Evolutionary conservation across 2,113 vertebrate species (phyloP), one percentile per base, ranked within the genome.

Genomic region (Petromus typicus): DNA sequence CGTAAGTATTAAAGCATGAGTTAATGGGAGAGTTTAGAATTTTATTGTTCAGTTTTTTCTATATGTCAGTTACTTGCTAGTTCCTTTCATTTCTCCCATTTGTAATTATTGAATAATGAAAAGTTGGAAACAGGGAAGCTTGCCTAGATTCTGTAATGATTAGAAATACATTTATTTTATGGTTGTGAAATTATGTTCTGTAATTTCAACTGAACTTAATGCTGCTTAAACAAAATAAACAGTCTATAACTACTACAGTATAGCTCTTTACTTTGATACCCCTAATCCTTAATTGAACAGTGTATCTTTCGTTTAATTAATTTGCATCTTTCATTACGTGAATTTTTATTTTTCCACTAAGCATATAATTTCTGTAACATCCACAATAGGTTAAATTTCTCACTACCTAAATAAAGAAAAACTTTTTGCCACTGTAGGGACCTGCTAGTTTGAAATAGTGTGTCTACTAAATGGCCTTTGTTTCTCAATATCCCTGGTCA

Each of bases 21-120:
- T 81, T 64, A 76, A 25, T 75, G 32, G 54, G 59, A 80, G 37
- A 45, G 25, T 7, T 64, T 86, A 88, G n/a, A 87, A 87, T 81
- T 51, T 91, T 69, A 56, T 94, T 13, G 69, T 57, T 23, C 37
- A 81, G 27, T 59, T 18, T 86, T 95, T 91, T 25, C 83, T 86
- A 3, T 57, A 48, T 23, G 23, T 16, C 34, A 63, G 66, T 64
- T 16, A 7, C 9, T 43, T 85, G 7, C 3, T 89, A 9, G 30
- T 54, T 13, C 34, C 18, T 23, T 76, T 92, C 43, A 30, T 71
- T 59, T 37, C 25, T 61, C 7, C 67, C 20, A 69, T 76, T 91
- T 94, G 89, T 91, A 54, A 64, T 92, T 71, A 90, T 51, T 94
- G 22, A 16, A 78, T 85, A 91, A 67, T 86, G 45, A 10, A 91